A percentile compares a stretch with the other conserved stretches of the same genome.
Evolutionary conservation across 2,888 invertebrate species (phyloP).

Genomic region (Gandaritis pyraliata): DNA sequence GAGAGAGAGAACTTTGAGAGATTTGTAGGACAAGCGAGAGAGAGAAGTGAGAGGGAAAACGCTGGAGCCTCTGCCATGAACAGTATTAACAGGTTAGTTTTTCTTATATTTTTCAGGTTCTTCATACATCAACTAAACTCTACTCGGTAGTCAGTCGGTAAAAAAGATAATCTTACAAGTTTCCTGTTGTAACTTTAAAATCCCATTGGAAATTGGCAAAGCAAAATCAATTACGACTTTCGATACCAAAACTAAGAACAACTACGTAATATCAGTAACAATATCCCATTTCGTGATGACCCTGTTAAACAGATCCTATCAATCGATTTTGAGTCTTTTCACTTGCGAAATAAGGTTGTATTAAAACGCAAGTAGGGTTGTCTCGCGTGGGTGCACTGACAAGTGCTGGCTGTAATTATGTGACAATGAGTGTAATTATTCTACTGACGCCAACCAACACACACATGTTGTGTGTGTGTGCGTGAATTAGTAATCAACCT

Average conservation of each 20-base stretch:
- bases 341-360: conserved; percentile 46
- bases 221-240: too few relatives aligned
- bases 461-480: conserved; percentile 51
- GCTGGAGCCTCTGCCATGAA: conserved; percentile 85
- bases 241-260: conserved; percentile 12
- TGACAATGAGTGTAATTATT: conserved; percentile 81
- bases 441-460: conserved; percentile 53
- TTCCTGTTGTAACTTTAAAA: too few relatives aligned
- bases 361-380: conserved; percentile 45
- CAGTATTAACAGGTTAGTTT: conserved; percentile 86
- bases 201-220: too few relatives aligned
- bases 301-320: conserved; percentile 27
- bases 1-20: conserved; percentile 79
- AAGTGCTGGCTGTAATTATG: conserved; percentile 77
- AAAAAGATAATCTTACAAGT: too few relatives aligned
- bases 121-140: too few relatives aligned
- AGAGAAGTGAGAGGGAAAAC: conserved; percentile 81
- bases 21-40: conserved; percentile 77
- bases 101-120: neutral
- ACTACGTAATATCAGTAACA: conserved; percentile 24
- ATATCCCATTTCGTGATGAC: conserved; percentile 34
- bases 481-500: conserved; percentile 70
- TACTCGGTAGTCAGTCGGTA: too few relatives aligned
- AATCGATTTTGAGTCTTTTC: conserved; percentile 33
- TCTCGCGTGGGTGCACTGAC: conserved; percentile 72